A percentile compares a stretch with the other conserved stretches of the same genome.
Evolutionary conservation across 2,797 vertebrate species (phyloP).

Genomic region (Myotis daubentonii): DNA sequence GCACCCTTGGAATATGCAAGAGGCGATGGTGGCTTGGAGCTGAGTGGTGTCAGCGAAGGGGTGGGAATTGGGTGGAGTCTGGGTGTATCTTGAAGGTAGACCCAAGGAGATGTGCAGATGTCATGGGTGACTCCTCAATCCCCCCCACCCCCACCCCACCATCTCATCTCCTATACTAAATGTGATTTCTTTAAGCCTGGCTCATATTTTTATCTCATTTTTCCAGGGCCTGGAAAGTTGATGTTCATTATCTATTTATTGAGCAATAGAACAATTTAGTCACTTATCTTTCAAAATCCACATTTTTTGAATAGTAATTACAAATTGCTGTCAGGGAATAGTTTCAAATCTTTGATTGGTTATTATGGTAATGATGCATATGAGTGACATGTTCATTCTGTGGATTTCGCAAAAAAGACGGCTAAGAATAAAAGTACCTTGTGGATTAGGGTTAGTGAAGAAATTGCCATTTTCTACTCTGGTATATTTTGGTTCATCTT

Average conservation of each 20-base stretch:
- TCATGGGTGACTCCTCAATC: background rate
- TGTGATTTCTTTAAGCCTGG: background rate
- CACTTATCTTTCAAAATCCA: background rate
- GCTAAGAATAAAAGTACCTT: background rate
- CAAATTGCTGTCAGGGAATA: background rate
- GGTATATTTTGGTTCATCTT: background rate
- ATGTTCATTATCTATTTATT: background rate
- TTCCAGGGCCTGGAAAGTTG: background rate
- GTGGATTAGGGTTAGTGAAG: background rate
- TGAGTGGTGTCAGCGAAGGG: background rate
- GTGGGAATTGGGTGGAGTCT: background rate
- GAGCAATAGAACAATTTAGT: background rate
- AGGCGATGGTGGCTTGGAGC: background rate
- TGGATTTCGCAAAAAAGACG: background rate
- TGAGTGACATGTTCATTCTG: background rate
- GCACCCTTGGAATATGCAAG: accelerated
- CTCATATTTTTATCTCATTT: background rate
- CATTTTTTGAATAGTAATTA: background rate
- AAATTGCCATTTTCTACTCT: background rate
- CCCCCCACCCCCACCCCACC: background rate
- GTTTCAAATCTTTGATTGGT: background rate
- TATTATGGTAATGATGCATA: background rate
- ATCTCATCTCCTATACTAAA: background rate
- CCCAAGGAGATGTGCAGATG: background rate
- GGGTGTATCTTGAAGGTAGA: background rate